These are phyloP conservation scores for Smittia aterrima DNA, from an alignment of 2,888 invertebrate genomes.

Conservation along the genomic window DNA sequence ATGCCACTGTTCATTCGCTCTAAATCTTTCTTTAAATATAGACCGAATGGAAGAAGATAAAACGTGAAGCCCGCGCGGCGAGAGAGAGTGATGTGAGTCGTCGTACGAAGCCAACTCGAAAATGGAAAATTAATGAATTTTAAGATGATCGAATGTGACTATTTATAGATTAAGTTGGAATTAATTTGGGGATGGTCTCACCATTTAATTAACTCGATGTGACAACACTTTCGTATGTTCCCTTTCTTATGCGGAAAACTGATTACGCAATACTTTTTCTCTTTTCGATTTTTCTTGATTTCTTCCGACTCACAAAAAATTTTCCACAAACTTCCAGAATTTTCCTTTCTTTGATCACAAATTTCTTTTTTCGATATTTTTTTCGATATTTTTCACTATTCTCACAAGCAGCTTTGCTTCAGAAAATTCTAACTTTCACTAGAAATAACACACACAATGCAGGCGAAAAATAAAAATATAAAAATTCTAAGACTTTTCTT, in stretches of 20 bases:
- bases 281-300: background rate
- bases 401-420: background rate
- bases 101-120: background rate
- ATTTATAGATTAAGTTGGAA: conserved; percentile 7
- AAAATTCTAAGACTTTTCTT: conserved; percentile 23
- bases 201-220: conserved; percentile 3
- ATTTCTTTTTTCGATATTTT: background rate
- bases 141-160: conserved; percentile 21
- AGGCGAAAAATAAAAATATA: conserved; percentile 6
- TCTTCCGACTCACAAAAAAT: background rate
- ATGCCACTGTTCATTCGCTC: conserved; percentile 32
- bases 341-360: background rate
- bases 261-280: conserved; percentile 5
- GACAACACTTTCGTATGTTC: background rate
- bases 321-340: background rate
- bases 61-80: background rate
- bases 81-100: conserved; percentile 8
- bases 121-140: conserved; percentile 35
- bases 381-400: background rate
- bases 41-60: conserved; percentile 36
- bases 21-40: conserved; percentile 37
- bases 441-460: conserved; percentile 25
- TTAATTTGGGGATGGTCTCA: background rate
- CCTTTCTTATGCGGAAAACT: conserved; percentile 2
- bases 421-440: conserved; percentile 20